Conservation (phyloP, 37 sponge, comb jelly and placozoan species). For the Agelas oroides region DNA sequence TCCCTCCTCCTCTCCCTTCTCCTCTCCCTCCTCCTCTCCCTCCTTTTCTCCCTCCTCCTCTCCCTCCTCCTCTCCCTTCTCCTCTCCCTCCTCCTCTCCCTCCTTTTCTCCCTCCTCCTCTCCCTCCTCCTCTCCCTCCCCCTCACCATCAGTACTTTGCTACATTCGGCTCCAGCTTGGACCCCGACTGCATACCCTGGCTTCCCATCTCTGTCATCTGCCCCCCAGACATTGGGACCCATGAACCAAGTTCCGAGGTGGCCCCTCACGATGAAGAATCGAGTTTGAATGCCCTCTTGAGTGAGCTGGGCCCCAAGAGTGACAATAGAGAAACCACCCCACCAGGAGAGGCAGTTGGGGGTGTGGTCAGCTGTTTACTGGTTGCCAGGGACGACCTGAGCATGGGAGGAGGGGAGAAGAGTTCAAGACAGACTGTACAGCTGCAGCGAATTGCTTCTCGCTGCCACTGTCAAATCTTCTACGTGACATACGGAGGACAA, state of each 20-base stretch:
- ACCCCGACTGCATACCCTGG: constrained; percentile 64
- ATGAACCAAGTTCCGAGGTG: neutral
- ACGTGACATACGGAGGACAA: constrained; percentile 67
- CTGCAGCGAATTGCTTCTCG: constrained; percentile 86
- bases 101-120: constrained; percentile 9
- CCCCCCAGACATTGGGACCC: neutral
- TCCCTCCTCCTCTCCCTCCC: constrained; percentile 15
- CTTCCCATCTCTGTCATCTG: constrained; percentile 66
- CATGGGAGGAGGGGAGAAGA: neutral
- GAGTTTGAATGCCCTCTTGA: constrained; percentile 40
- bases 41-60: constrained; percentile 23
- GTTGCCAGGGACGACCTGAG: neutral
- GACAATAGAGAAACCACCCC: neutral
- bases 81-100: constrained; percentile 12
- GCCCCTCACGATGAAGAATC: constrained; percentile 16
- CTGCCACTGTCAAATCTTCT: constrained; percentile 85
- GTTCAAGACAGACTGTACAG: constrained; percentile 13
- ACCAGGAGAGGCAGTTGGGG: constrained; percentile 82
- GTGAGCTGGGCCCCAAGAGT: constrained; percentile 16
- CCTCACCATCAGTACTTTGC: constrained; percentile 84
- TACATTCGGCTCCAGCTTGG: constrained; percentile 24
- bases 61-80: constrained; percentile 26
- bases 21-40: constrained; percentile 22
- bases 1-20: too few relatives aligned
- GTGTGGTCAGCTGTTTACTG: constrained; percentile 59